Evolutionary conservation across 2,888 invertebrate genomes (phyloP).

Genomic region (Linnaemya vulpina): DNA sequence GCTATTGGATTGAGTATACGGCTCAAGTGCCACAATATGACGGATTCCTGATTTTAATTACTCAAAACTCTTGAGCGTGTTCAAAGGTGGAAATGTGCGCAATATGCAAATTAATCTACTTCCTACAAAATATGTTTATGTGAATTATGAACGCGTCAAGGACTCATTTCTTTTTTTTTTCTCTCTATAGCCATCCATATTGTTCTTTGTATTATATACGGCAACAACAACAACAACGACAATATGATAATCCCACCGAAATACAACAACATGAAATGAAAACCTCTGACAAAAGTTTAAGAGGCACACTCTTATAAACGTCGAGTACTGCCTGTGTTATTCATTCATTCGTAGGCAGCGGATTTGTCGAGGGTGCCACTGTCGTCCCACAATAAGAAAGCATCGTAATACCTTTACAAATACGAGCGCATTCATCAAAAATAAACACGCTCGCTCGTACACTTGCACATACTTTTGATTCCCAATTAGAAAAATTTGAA

Average conservation of each 20-base stretch:
- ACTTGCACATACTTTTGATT: slow-evolving; percentile 60
- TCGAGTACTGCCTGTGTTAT: slow-evolving; percentile 52
- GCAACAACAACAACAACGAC: slow-evolving; percentile 31
- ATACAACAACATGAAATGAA: slow-evolving; percentile 49
- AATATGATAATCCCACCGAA: slow-evolving; percentile 46
- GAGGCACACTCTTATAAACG: slow-evolving; percentile 66
- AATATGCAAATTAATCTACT: slow-evolving; percentile 80
- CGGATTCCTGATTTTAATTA: slow-evolving; percentile 74
- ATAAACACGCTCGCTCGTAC: slow-evolving; percentile 8
- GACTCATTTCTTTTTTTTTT: too few relatives aligned
- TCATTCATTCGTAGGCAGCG: slow-evolving; percentile 67
- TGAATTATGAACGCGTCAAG: slow-evolving; percentile 81
- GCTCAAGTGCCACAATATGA: slow-evolving; percentile 71
- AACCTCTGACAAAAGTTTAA: slow-evolving; percentile 65
- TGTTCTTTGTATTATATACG: slow-evolving; percentile 60
- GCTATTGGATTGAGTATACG: slow-evolving; percentile 57
- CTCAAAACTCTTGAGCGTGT: slow-evolving; percentile 72
- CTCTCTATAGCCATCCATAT: slow-evolving; percentile 67
- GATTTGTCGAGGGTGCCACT: slow-evolving; percentile 69
- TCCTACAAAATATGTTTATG: slow-evolving; percentile 77
- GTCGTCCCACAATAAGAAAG: slow-evolving; percentile 69
- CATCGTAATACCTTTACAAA: slow-evolving; percentile 66
- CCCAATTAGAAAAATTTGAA: slow-evolving; percentile 73
- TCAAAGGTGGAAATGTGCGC: slow-evolving; percentile 74
- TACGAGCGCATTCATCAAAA: slow-evolving; percentile 23